Percentiles rank a stretch among this genome's conserved stretches.
phyloP scores from a whole-genome alignment of 2,888 invertebrate genomes.

The Leptarthrus brevirostris region DNA sequence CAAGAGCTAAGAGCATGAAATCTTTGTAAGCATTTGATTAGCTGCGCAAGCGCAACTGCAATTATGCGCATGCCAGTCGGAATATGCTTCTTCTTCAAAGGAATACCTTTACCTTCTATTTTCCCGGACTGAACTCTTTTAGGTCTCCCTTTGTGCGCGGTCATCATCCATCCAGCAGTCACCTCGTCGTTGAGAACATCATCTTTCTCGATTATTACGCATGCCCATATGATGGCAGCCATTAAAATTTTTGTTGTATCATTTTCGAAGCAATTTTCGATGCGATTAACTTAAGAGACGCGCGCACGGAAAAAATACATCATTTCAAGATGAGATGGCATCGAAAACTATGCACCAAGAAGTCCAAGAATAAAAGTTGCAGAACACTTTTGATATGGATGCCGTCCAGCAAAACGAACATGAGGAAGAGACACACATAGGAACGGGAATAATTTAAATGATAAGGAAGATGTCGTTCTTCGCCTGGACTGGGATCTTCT shows the following conservation, averaged over 20 bases:
- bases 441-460: not conserved
- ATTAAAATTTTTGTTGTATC: slow-evolving; percentile 51
- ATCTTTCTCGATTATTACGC: slow-evolving; percentile 1
- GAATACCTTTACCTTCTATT: slow-evolving; percentile 26
- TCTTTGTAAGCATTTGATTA: slow-evolving; percentile 39
- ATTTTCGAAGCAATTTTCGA: slow-evolving; percentile 51
- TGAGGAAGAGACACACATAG: not conserved
- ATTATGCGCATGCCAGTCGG: slow-evolving; percentile 49
- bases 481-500: too few species aligned
- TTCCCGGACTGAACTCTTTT: not conserved
- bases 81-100: slow-evolving; percentile 48
- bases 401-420: not conserved
- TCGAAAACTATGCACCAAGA: not conserved
- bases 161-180: slow-evolving; percentile 20
- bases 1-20: too few species aligned
- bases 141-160: slow-evolving; percentile 20
- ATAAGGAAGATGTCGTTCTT: not conserved
- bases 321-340: too few species aligned
- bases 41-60: slow-evolving; percentile 42
- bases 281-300: slow-evolving; percentile 47
- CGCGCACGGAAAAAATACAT: slow-evolving; percentile 45
- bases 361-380: not conserved
- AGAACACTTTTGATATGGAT: not conserved
- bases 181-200: not conserved
- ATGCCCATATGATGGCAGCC: slow-evolving; percentile 15